These are phyloP conservation scores for Excalfactoria chinensis DNA, from an alignment of 2,113 vertebrate species.

Conservation along the genomic window DNA sequence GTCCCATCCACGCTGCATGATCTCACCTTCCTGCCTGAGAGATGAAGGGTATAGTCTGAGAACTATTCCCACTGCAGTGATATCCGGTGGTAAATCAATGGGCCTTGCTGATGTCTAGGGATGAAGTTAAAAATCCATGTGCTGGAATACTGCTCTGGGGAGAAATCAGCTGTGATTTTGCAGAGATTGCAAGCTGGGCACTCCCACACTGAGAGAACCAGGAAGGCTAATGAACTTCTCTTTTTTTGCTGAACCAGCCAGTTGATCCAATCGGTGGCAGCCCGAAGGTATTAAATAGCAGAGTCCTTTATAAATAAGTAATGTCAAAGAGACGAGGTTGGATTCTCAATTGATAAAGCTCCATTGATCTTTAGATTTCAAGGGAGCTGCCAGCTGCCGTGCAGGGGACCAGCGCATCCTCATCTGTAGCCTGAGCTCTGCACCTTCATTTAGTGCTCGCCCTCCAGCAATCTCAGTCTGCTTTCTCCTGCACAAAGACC, in stretches of 20 bases:
- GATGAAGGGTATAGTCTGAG: neutral
- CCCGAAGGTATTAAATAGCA: neutral
- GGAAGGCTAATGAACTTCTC: neutral
- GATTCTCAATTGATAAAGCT: neutral
- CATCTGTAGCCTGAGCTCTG: neutral
- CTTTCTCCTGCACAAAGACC: neutral
- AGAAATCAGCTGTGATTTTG: neutral
- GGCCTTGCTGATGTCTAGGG: neutral
- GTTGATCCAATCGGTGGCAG: neutral
- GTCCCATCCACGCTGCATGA: neutral
- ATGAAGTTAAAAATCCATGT: neutral
- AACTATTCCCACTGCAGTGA: neutral
- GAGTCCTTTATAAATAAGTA: conserved; percentile 10
- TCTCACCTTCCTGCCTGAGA: neutral
- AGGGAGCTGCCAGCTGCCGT: neutral
- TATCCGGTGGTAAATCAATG: neutral
- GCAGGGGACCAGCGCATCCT: neutral
- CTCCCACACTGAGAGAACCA: neutral
- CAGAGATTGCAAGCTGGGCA: neutral
- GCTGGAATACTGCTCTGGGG: neutral
- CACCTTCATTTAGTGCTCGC: neutral
- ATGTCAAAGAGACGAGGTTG: neutral
- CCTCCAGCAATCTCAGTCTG: neutral
- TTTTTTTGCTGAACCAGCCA: neutral
- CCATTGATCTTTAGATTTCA: neutral